phyloP scores from a whole-genome alignment of 2,888 invertebrate genomes.

The Oscheius onirici region DNA sequence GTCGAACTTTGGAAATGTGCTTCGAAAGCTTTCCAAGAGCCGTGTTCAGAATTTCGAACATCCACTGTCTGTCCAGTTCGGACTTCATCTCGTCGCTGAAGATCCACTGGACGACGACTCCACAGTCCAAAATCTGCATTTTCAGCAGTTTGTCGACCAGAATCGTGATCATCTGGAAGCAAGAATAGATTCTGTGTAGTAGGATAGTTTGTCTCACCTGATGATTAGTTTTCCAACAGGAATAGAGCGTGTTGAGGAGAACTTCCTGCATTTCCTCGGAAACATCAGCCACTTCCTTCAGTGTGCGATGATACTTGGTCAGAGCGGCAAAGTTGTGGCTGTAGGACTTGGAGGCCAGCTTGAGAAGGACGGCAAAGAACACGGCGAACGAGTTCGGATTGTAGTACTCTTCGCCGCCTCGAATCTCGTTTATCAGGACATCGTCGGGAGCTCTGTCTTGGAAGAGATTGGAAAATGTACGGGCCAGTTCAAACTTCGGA shows the following conservation, averaged over 20 bases:
- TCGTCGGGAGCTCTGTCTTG: constrained; percentile 43
- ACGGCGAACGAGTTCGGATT: constrained; percentile 95
- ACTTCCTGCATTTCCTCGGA: constrained; percentile 95
- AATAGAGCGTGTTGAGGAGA: constrained; percentile 88
- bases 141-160: constrained; percentile 95
- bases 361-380: constrained; percentile 77
- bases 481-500: constrained; percentile 31
- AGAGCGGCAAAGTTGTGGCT: constrained; percentile 99
- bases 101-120: constrained; percentile 92
- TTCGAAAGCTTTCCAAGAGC: constrained; percentile 93
- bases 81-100: constrained; percentile 66
- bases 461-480: constrained; percentile 35
- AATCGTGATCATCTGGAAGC: constrained; percentile 88
- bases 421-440: constrained; percentile 43
- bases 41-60: constrained; percentile 95
- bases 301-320: constrained; percentile 79
- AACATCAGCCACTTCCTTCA: constrained; percentile 83
- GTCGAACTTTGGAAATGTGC: constrained; percentile 48
- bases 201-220: constrained; percentile 75
- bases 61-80: constrained; percentile 80
- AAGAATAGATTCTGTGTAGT: too few relatives aligned
- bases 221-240: constrained; percentile 93
- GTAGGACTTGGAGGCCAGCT: constrained; percentile 93
- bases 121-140: constrained; percentile 94
- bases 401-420: constrained; percentile 80